A percentile compares a stretch with the other conserved stretches of the same genome.
These are phyloP conservation scores for Gnathonemus longibarbis DNA, from an alignment of 2,113 vertebrate genomes.

Conservation along the genomic window DNA sequence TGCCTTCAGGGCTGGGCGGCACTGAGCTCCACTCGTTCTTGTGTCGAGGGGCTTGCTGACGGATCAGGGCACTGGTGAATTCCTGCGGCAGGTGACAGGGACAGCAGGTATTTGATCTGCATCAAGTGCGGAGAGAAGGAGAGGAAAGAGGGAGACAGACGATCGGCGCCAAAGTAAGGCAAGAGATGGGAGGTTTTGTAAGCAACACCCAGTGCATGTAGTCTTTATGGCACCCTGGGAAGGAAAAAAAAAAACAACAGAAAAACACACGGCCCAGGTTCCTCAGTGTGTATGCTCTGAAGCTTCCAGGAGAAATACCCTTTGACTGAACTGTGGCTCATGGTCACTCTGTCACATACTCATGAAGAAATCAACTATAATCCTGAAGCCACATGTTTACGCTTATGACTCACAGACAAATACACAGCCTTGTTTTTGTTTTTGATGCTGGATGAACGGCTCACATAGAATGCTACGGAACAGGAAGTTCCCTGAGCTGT, in stretches of 20 bases:
- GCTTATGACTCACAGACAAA: background rate
- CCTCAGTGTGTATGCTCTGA: background rate
- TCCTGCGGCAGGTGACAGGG: conserved; percentile 62
- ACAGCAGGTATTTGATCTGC: conserved; percentile 56
- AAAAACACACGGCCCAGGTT: background rate
- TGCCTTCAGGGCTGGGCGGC: conserved; percentile 35
- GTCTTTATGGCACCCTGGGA: background rate
- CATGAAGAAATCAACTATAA: background rate
- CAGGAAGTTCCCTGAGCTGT: background rate
- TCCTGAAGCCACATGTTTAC: background rate
- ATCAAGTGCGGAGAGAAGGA: conserved; percentile 56
- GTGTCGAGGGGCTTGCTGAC: conserved; percentile 49
- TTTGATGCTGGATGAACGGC: background rate
- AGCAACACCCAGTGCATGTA: background rate
- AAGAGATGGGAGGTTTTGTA: background rate
- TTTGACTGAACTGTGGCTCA: background rate
- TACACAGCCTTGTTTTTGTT: background rate
- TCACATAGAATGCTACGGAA: background rate
- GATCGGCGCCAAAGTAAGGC: background rate
- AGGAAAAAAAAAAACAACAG: background rate
- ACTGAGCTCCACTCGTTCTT: conserved; percentile 39
- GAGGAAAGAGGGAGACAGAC: conserved; percentile 7
- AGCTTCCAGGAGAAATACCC: background rate
- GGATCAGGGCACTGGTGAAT: conserved; percentile 49
- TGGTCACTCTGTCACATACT: background rate